Evolutionary conservation across 2,797 vertebrate species (phyloP).

Genomic region (Hyperoplus immaculatus): DNA sequence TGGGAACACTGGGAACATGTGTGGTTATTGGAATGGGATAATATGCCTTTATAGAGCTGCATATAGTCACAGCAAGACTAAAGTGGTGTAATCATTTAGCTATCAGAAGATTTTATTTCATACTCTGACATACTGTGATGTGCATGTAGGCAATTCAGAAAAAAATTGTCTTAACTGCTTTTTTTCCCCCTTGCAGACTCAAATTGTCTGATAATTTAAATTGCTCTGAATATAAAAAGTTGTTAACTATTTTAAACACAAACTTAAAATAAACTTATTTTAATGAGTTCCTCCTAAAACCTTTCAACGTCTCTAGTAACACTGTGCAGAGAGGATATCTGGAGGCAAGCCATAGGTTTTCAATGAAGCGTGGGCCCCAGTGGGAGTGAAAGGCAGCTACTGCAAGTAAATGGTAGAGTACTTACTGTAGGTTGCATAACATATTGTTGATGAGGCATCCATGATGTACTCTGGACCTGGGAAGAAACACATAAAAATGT

Average conservation of each 20-base stretch:
- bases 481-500: slow-evolving; percentile 84
- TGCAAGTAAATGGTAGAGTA: slow-evolving; percentile 66
- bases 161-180: slow-evolving; percentile 43
- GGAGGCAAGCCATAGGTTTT: slow-evolving; percentile 7
- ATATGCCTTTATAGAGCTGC: slow-evolving; percentile 40
- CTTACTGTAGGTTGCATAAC: slow-evolving; percentile 99
- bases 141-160: slow-evolving; percentile 21
- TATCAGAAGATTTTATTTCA: slow-evolving; percentile 37
- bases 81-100: slow-evolving; percentile 51
- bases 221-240: slow-evolving; percentile 36
- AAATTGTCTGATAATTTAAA: slow-evolving; percentile 29
- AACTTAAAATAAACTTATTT: slow-evolving; percentile 28
- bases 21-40: slow-evolving; percentile 48
- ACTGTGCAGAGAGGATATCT: not conserved
- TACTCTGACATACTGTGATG: not conserved
- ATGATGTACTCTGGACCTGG: slow-evolving; percentile 99
- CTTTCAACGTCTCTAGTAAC: slow-evolving; percentile 22
- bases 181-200: slow-evolving; percentile 34
- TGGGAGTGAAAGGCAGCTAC: slow-evolving; percentile 9
- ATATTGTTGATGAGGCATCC: slow-evolving; percentile 99
- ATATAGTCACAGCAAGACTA: slow-evolving; percentile 42
- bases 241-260: slow-evolving; percentile 48
- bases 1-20: slow-evolving; percentile 50
- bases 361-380: not conserved
- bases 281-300: slow-evolving; percentile 30